phyloP scores from a whole-genome alignment of 2,888 invertebrate species.

The Oeneis ivallda region DNA sequence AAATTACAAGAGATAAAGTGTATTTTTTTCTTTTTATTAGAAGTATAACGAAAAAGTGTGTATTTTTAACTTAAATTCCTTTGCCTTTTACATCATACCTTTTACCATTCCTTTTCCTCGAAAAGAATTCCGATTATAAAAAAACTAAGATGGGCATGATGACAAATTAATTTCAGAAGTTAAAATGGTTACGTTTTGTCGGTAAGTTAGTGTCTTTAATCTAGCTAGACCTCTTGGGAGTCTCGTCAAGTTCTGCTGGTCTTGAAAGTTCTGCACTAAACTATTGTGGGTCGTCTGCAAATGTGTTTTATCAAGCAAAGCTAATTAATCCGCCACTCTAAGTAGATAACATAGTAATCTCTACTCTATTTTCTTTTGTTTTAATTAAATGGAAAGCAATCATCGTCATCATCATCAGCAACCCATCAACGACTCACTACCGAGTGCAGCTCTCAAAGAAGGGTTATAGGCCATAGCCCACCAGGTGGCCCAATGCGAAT shows the following conservation, averaged over 20 bases:
- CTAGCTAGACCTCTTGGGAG: neutral
- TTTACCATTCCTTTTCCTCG: no score
- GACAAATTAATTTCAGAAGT: constrained; percentile 1
- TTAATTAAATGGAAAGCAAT: neutral
- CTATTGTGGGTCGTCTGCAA: neutral
- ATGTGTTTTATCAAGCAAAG: neutral
- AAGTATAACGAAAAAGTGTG: neutral
- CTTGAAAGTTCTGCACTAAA: neutral
- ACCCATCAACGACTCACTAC: no score
- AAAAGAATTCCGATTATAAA: neutral
- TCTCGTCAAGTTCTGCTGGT: neutral
- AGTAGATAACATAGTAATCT: neutral
- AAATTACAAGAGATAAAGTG: constrained; percentile 1
- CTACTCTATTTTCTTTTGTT: neutral
- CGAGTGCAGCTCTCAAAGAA: no score
- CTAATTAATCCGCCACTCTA: neutral
- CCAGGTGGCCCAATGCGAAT: no score
- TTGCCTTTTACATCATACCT: neutral
- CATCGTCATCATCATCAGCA: no score
- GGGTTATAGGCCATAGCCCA: no score
- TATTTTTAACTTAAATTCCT: constrained; percentile 7
- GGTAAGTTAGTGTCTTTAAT: constrained; percentile 2
- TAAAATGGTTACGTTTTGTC: neutral
- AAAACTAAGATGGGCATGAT: neutral
- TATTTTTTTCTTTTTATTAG: constrained; percentile 5